Conservation (phyloP, 2,113 vertebrate genomes). For the Atlantisia rogersi region DNA sequence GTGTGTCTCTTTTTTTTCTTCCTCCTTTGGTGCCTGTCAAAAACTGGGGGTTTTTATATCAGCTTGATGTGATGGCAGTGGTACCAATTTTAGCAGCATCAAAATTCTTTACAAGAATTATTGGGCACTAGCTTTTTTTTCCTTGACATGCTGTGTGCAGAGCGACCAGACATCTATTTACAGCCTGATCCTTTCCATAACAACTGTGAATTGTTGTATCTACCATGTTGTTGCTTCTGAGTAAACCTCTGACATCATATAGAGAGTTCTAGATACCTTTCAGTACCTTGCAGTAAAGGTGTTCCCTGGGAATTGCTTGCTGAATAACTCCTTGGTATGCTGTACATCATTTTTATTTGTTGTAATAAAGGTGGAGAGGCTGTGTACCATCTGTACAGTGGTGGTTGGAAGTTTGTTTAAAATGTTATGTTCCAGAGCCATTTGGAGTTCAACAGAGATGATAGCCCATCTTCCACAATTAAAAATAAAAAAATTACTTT, state of each 20-base stretch:
- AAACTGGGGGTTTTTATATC: not conserved
- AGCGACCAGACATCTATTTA: not conserved
- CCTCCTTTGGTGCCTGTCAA: not conserved
- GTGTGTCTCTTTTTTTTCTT: too few relatives aligned
- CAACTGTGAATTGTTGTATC: not conserved
- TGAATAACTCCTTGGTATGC: not conserved
- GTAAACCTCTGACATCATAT: not conserved
- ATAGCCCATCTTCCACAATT: not conserved
- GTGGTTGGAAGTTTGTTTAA: slow-evolving; percentile 17
- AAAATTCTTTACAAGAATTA: not conserved
- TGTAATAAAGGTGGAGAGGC: not conserved
- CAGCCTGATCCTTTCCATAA: not conserved
- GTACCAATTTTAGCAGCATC: not conserved
- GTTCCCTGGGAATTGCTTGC: not conserved
- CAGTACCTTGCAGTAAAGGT: not conserved
- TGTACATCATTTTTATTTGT: slow-evolving; percentile 7
- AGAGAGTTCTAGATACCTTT: not conserved
- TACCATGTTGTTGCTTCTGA: not conserved
- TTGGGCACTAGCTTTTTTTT: not conserved
- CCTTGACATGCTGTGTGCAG: not conserved
- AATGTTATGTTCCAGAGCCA: not conserved
- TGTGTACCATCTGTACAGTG: not conserved
- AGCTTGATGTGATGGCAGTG: not conserved
- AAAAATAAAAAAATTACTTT: not conserved
- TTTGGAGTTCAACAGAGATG: not conserved